Evolutionary conservation across 2,888 invertebrate genomes (phyloP).

Genomic region (Nephrotoma flavescens): DNA sequence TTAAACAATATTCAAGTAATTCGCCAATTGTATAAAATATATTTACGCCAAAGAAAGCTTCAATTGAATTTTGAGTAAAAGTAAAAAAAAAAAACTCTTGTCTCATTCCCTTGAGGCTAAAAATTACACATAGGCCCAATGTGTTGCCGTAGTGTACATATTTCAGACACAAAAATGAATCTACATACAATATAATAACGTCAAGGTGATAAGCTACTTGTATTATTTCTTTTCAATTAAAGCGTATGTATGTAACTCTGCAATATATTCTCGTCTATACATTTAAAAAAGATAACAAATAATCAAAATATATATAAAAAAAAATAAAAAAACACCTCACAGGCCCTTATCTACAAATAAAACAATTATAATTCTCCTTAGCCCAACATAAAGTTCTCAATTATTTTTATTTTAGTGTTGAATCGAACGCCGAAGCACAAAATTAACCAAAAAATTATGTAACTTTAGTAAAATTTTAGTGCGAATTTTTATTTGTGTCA

Average conservation of each 20-base stretch:
- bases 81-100: too few relatives aligned
- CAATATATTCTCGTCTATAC: background rate
- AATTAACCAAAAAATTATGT: background rate
- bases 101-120: too few relatives aligned
- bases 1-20: background rate
- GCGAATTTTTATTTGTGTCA: background rate
- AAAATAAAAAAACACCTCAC: background rate
- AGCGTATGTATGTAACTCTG: background rate
- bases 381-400: background rate
- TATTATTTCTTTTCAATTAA: conserved; percentile 5
- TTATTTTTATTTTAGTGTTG: background rate
- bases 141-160: too few relatives aligned
- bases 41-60: too few relatives aligned
- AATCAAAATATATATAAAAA: background rate
- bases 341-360: background rate
- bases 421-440: background rate
- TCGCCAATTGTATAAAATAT: too few relatives aligned
- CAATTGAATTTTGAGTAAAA: too few relatives aligned
- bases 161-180: background rate
- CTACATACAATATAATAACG: conserved; percentile 2
- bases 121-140: too few relatives aligned
- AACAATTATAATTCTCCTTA: background rate
- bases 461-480: background rate
- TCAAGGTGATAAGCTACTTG: conserved; percentile 8
- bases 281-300: background rate